Conservation (phyloP, 2,888 invertebrate species). For the Nemoura dubitans region DNA sequence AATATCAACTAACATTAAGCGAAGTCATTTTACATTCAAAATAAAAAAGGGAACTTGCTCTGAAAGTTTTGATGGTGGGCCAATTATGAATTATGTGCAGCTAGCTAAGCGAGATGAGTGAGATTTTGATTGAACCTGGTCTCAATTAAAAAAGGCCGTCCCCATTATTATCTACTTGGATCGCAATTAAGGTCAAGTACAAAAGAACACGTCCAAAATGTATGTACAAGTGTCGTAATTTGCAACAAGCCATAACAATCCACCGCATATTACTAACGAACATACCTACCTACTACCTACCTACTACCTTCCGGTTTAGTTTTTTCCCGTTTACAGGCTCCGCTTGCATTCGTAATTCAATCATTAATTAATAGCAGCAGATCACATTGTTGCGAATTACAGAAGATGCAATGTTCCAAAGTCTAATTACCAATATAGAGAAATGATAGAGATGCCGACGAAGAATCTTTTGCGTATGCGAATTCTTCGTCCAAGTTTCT, state of each 20-base stretch:
- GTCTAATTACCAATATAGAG: not conserved
- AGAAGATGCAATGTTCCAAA: not conserved
- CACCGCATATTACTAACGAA: not conserved
- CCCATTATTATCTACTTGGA: constrained; percentile 25
- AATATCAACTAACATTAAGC: not conserved
- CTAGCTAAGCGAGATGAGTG: not conserved
- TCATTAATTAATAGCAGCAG: not conserved
- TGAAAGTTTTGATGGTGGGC: not conserved
- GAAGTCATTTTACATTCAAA: not conserved
- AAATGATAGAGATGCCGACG: not conserved
- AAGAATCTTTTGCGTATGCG: not conserved
- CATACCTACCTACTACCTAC: not conserved
- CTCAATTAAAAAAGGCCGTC: constrained; percentile 25
- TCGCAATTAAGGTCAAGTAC: constrained; percentile 33
- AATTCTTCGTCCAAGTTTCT: not conserved
- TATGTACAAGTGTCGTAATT: constrained; percentile 24
- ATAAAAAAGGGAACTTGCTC: not conserved
- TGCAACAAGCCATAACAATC: not conserved
- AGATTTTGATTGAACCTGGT: constrained; percentile 16
- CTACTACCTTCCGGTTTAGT: constrained; percentile 15
- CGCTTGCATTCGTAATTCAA: constrained; percentile 18
- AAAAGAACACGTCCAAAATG: constrained; percentile 21
- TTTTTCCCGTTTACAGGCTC: not conserved
- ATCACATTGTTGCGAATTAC: not conserved
- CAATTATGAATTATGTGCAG: constrained; percentile 8